Evolutionary conservation across 2,888 invertebrate species (phyloP), one percentile per base, ranked within the genome.

Genomic region (Chrysolina americana): DNA sequence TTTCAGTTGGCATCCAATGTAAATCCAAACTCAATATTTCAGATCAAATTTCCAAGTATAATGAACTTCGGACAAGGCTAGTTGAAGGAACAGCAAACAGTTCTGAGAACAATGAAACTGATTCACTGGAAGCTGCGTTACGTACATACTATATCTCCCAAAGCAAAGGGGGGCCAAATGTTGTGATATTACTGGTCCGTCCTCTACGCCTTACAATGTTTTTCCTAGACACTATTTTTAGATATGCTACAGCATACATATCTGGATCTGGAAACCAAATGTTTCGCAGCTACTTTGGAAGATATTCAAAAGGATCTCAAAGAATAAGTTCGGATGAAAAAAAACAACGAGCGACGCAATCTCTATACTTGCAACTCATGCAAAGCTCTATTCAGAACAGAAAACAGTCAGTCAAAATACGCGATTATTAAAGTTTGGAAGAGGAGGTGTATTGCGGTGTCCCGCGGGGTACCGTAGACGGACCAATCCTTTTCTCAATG

Each of bases 1-100:
- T 48, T 41, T n/a, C 47, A 17, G 50, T 66, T 17, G 68, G 53
- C 13, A 47, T 65, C 28, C 47, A 47, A 65, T 65, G 65, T 15
- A 11, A 65, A 41, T 41, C 65, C 23, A 65, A 65, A 47, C 19
- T 47, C 28, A 44, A 17, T 15, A 28, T 41, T 17, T 9, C 53
- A 0, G 23, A 50, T 68, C 53, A 53, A 1, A 68, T 68, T 17
- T 13, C 68, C 8, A 50, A 68, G 19, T 68, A 68, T 23, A 41
- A 50, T 41, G 28, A 53, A 23, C 36, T 53, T 8, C 53, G 68
- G 11, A 4, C 53, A 41, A n/a, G 41, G 50, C 15, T 68, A 6
- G 28, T 53, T 8, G 41, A 53, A 17, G 53, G 23, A 65, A 65
- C 11, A 41, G 65, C 44, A 11, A 15, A 23, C 8, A 28, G 2